Percentiles rank a stretch among this genome's conserved stretches.
Evolutionary conservation across 2,113 vertebrate species (phyloP).

Genomic region (Upupa epops): DNA sequence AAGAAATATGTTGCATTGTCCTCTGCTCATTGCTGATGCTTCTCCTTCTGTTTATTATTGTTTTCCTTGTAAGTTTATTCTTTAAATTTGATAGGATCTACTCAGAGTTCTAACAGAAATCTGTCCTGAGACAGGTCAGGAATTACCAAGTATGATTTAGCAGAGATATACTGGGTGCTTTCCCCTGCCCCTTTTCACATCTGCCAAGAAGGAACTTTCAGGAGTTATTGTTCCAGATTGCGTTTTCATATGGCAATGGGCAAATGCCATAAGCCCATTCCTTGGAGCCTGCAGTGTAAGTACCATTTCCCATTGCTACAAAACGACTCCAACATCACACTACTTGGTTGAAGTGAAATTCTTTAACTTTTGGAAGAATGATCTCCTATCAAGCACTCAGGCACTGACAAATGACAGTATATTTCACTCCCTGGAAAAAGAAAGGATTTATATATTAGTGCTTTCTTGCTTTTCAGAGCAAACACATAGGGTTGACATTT

Average conservation of each 20-base stretch:
- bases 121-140: background rate
- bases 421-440: background rate
- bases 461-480: background rate
- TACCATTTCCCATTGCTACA: background rate
- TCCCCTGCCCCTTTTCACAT: background rate
- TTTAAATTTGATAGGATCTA: background rate
- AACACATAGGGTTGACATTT: background rate
- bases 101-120: background rate
- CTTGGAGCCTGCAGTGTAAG: background rate
- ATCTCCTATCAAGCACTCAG: background rate
- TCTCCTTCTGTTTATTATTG: background rate
- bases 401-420: background rate
- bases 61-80: background rate
- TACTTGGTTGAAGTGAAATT: background rate
- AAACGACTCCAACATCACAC: background rate
- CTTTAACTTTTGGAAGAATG: background rate
- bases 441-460: background rate
- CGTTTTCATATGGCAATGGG: background rate
- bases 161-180: background rate
- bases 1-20: background rate
- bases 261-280: background rate
- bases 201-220: background rate
- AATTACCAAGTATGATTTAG: background rate
- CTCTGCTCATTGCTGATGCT: background rate
- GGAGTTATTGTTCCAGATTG: background rate